Evolutionary conservation across 2,888 invertebrate genomes (phyloP).

Genomic region (Oscheius myriophilus): DNA sequence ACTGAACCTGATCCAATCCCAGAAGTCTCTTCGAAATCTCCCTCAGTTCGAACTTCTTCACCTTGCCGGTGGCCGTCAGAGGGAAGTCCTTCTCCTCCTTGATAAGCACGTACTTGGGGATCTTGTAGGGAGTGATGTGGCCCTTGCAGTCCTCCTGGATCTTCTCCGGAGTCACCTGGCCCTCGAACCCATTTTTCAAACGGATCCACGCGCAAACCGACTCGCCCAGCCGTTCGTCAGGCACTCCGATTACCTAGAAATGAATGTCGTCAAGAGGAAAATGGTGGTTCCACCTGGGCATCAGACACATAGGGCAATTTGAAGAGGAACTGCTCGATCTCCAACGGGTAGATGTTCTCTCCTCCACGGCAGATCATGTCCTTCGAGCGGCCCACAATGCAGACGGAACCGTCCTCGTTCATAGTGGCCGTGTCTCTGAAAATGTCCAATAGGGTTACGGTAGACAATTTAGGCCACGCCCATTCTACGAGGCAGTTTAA

Average conservation of each 20-base stretch:
- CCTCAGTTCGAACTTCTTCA: slow-evolving; percentile 31
- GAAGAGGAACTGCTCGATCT: slow-evolving; percentile 73
- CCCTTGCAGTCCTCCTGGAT: slow-evolving; percentile 75
- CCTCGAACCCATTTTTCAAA: slow-evolving; percentile 74
- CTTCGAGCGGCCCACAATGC: slow-evolving; percentile 73
- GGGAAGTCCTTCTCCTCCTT: slow-evolving; percentile 76
- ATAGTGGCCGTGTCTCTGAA: slow-evolving; percentile 71
- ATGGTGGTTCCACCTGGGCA: slow-evolving; percentile 71
- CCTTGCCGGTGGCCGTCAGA: slow-evolving; percentile 83
- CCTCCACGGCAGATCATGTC: slow-evolving; percentile 74
- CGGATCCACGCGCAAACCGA: slow-evolving; percentile 75
- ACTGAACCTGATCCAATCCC: slow-evolving; percentile 12
- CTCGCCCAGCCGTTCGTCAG: slow-evolving; percentile 74
- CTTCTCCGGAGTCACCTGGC: slow-evolving; percentile 75
- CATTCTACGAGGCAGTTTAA: no score
- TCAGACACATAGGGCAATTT: slow-evolving; percentile 73
- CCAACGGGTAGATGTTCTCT: slow-evolving; percentile 74
- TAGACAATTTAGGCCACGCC: no score
- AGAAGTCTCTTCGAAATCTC: slow-evolving; percentile 25
- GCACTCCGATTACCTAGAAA: slow-evolving; percentile 72
- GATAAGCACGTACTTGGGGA: slow-evolving; percentile 80
- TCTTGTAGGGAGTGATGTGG: slow-evolving; percentile 81
- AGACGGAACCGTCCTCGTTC: slow-evolving; percentile 72
- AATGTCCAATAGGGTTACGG: no score
- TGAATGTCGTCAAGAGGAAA: neutral